These are phyloP conservation scores for Pogonognathellus flavescens DNA, from an alignment of 1,140 invertebrate genomes.

Conservation along the genomic window DNA sequence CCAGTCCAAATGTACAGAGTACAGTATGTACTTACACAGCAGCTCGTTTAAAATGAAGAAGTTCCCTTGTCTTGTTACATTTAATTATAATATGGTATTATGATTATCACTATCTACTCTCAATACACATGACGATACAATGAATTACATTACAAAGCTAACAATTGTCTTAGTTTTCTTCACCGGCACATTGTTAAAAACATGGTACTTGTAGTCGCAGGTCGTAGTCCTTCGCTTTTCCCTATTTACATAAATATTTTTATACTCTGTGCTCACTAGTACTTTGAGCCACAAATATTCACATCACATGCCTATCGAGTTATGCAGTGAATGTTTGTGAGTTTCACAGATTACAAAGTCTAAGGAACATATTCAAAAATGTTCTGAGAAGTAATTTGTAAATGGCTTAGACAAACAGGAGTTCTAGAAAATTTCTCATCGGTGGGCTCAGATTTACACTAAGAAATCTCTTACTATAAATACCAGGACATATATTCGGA, in stretches of 20 bases:
- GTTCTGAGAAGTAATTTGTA: neutral
- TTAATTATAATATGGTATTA: too few species aligned
- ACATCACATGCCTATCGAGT: neutral
- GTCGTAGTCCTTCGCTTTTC: too few species aligned
- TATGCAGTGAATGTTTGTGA: neutral
- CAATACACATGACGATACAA: neutral
- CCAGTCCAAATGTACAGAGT: too few species aligned
- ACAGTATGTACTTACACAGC: too few species aligned
- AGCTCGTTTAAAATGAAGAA: too few species aligned
- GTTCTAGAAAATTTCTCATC: slow-evolving; percentile 8
- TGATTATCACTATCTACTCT: too few species aligned
- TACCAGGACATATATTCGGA: slow-evolving; percentile 40
- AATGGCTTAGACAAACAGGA: neutral
- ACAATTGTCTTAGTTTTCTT: slow-evolving; percentile 24
- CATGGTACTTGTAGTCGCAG: slow-evolving; percentile 9
- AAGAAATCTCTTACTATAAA: neutral
- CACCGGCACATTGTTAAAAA: slow-evolving; percentile 37
- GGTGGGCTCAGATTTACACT: slow-evolving; percentile 12
- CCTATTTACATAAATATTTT: too few species aligned
- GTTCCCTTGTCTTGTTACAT: too few species aligned
- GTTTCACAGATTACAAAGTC: slow-evolving; percentile 8
- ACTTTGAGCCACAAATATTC: neutral
- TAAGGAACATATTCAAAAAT: neutral
- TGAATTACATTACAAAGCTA: slow-evolving; percentile 34
- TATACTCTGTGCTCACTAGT: too few species aligned